phyloP scores from a whole-genome alignment of 1,140 invertebrate species.

The Apis dorsata region DNA sequence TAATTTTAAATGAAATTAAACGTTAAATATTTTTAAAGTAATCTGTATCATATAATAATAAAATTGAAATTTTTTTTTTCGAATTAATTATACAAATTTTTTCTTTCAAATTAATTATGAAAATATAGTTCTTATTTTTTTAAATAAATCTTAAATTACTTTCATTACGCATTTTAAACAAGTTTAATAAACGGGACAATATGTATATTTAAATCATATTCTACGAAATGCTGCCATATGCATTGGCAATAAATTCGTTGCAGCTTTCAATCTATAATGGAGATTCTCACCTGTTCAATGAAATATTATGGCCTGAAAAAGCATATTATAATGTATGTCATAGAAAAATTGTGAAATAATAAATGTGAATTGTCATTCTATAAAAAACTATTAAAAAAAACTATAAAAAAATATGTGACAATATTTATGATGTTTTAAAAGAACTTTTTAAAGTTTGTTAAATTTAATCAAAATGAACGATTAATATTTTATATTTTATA shows the following conservation, averaged over 20 bases:
- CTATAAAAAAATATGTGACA: not conserved
- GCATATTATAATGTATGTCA: not conserved
- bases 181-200: not conserved
- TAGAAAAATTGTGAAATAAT: not conserved
- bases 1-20: not conserved
- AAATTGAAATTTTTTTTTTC: not conserved
- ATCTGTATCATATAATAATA: not conserved
- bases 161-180: not conserved
- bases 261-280: constrained; percentile 10
- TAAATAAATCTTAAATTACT: not conserved
- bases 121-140: not conserved
- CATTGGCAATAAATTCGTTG: not conserved
- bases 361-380: not conserved
- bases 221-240: not conserved
- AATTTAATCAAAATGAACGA: not conserved
- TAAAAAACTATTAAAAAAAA: not conserved
- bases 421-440: not conserved
- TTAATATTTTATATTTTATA: not conserved
- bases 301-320: not conserved
- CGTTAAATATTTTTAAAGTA: not conserved
- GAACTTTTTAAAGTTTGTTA: not conserved
- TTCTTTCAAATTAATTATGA: not conserved
- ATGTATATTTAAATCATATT: not conserved
- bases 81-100: not conserved
- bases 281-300: not conserved